Evolutionary conservation across 2,113 vertebrate genomes (phyloP).

Genomic region (Sialia sialis): DNA sequence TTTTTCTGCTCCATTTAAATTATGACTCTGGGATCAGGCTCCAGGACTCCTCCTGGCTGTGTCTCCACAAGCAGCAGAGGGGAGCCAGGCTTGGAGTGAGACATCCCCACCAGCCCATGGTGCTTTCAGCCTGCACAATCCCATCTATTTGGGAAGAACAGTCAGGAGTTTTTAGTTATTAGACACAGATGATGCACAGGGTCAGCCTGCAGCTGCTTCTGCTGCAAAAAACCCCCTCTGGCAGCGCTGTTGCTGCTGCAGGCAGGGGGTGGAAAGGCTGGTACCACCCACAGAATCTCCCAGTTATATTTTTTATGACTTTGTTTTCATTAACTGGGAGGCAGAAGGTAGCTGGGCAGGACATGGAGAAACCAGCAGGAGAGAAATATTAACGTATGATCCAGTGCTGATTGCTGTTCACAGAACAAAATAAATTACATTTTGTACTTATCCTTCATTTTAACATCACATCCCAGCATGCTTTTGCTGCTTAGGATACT

Average conservation of each 20-base stretch:
- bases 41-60: neutral
- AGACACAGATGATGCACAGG: rapidly evolving
- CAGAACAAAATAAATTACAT: neutral
- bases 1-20: neutral
- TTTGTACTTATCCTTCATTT: neutral
- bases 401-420: neutral
- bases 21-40: neutral
- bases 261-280: neutral
- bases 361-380: neutral
- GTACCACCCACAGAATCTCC: neutral
- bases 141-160: rapidly evolving
- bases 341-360: neutral
- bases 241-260: neutral
- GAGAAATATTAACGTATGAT: neutral
- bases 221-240: neutral
- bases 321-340: neutral
- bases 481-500: neutral
- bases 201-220: neutral
- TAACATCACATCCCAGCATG: neutral
- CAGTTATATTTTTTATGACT: neutral
- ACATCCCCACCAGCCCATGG: rapidly evolving
- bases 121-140: neutral
- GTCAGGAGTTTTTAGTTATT: neutral
- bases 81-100: rapidly evolving
- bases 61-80: neutral